Base-by-base conservation (phyloP, 2,888 invertebrate species). In the Trachelus tabidus region DNA sequence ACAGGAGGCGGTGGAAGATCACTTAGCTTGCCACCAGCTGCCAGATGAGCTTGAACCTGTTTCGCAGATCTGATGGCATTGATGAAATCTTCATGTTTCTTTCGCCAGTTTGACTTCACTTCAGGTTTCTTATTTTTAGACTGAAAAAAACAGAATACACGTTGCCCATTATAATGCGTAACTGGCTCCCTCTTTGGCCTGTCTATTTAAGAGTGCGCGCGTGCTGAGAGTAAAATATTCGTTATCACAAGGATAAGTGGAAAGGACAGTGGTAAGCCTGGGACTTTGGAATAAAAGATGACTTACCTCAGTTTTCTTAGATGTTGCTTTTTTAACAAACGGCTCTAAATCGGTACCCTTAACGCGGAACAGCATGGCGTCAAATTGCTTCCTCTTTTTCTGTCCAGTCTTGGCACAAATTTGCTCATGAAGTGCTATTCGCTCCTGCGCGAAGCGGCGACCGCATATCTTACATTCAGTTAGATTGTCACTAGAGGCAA, bases 11-110 rank as follows among this genome's bases (percentile, higher is more conserved):
- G 98, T 0, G 97, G 97, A 73, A 98, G 93, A 91, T 98, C 97
- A 79, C 96, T 95, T 68, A 98, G 91, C 89, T 97, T 97, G 83
- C 97, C 98, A 75, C 98, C 98, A 11, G 94, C 95, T 6, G 95
- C 96, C 73, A 97, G 90, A 90, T 97, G 95, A 1, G 94, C 95
- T 90, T 97, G 96, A 86, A 95, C 96, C 92, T 94, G 95, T 90
- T 97, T 98, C 4, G 99, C 99, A 11, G 97, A 96, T 69, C 98
- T 94, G 83, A 99, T 98, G 3, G 98, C 95, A 80, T 94, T 93
- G 83, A 99, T 97, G 92, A 99, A 99, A 87, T 98, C 97, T 90
- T 97, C 96, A 93, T 99, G 99, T 86, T 98, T 96, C 90, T 95
- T 94, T 4, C 98, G 94, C 99, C 99, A 99, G 92, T 95, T 96